These are phyloP conservation scores for Ormyrus nitidulus DNA, from an alignment of 2,888 invertebrate species.

Conservation along the genomic window DNA sequence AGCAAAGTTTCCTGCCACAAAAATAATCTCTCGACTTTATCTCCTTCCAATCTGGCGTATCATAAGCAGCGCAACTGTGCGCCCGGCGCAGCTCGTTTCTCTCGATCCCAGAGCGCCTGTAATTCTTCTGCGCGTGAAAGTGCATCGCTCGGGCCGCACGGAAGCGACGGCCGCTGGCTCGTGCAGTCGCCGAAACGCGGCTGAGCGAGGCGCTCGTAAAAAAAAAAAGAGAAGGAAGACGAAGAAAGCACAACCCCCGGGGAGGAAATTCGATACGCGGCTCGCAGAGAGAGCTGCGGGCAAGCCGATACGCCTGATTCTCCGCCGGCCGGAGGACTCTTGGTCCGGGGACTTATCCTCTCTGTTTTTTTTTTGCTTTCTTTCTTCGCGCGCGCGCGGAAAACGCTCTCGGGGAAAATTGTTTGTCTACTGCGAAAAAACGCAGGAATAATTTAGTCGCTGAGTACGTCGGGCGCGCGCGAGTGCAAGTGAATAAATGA, in stretches of 20 bases:
- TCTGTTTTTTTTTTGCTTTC: too few relatives aligned
- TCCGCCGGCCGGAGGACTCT: constrained; percentile 70
- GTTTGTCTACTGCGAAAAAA: neutral
- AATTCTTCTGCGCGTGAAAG: neutral
- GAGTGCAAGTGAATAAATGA: constrained; percentile 41
- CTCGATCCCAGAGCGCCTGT: too few relatives aligned
- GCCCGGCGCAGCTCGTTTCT: too few relatives aligned
- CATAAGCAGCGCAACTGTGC: too few relatives aligned
- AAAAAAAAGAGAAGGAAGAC: constrained; percentile 24
- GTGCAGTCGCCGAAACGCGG: too few relatives aligned
- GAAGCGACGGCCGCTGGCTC: constrained; percentile 3
- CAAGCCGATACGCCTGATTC: constrained; percentile 74
- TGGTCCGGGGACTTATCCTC: constrained; percentile 28
- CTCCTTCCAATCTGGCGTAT: too few relatives aligned
- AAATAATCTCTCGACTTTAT: too few relatives aligned
- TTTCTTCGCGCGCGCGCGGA: neutral
- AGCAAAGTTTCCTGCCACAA: too few relatives aligned
- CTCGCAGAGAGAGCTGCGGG: constrained; percentile 59
- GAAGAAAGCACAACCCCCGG: constrained; percentile 31
- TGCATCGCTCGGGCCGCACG: neutral
- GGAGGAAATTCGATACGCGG: constrained; percentile 69
- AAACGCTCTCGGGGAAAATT: neutral
- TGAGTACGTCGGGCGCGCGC: neutral
- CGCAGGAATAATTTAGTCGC: constrained; percentile 21
- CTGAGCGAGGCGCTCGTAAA: neutral